Percentiles rank a stretch among this genome's conserved stretches.
phyloP scores from a whole-genome alignment of 2,888 invertebrate species.

The Eudasyphora cyanicolor region DNA sequence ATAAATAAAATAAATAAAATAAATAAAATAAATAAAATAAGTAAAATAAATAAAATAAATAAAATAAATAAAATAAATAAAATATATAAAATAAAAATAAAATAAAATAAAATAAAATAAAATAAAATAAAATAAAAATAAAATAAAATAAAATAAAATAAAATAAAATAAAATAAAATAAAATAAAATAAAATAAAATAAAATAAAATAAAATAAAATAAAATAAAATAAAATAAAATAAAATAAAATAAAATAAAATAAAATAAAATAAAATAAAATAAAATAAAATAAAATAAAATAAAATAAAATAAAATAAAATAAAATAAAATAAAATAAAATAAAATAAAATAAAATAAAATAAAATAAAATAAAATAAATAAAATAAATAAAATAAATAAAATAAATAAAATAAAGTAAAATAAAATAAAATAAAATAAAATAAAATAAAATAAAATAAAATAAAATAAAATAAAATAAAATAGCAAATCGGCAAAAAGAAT shows the following conservation, averaged over 20 bases:
- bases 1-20: no score
- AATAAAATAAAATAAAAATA: not conserved
- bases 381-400: not conserved
- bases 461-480: no score
- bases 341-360: not conserved
- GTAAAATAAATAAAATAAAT: not conserved
- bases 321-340: not conserved
- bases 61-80: not conserved
- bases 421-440: no score
- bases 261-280: not conserved
- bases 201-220: not conserved
- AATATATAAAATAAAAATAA: not conserved
- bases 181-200: not conserved
- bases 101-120: not conserved
- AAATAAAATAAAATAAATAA: not conserved
- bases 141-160: conserved; percentile 22
- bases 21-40: no score
- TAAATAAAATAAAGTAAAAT: not conserved
- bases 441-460: no score
- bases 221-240: not conserved
- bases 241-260: not conserved
- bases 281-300: not conserved
- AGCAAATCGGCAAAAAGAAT: no score
- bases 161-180: no score
- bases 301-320: not conserved